Evolutionary conservation across 2,888 invertebrate genomes (phyloP).

Genomic region (Ectemnius lituratus): DNA sequence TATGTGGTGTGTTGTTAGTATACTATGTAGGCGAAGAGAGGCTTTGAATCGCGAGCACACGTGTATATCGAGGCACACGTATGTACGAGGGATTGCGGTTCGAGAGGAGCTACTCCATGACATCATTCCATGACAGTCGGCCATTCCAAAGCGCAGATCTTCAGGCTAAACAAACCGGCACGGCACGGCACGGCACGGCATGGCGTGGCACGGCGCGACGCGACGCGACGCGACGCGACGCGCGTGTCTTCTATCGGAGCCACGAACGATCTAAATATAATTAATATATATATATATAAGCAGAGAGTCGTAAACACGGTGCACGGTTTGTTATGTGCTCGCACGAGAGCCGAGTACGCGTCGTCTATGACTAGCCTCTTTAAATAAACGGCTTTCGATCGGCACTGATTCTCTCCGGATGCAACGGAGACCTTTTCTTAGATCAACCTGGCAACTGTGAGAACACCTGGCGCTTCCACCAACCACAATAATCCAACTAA

Average conservation of each 20-base stretch:
- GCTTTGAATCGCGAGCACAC: background rate
- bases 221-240: background rate
- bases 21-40: too few species aligned
- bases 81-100: background rate
- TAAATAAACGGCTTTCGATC: background rate
- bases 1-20: too few species aligned
- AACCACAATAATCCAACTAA: too few species aligned
- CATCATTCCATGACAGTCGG: conserved; percentile 77
- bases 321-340: conserved; percentile 55
- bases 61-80: background rate
- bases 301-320: conserved; percentile 52
- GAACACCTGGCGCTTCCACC: too few species aligned
- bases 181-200: conserved; percentile 55
- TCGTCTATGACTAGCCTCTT: background rate
- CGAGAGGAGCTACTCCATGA: conserved; percentile 69
- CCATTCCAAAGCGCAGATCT: conserved; percentile 70
- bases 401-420: too few species aligned
- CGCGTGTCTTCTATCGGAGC: conserved; percentile 15
- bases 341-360: conserved; percentile 32
- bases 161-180: conserved; percentile 71
- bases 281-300: conserved; percentile 43
- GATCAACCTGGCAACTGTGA: too few species aligned
- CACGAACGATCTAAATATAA: conserved; percentile 69
- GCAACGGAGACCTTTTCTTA: too few species aligned
- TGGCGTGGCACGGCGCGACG: background rate